These are phyloP conservation scores for Lipophrys pholis DNA, from an alignment of 2,113 vertebrate species.

Conservation along the genomic window DNA sequence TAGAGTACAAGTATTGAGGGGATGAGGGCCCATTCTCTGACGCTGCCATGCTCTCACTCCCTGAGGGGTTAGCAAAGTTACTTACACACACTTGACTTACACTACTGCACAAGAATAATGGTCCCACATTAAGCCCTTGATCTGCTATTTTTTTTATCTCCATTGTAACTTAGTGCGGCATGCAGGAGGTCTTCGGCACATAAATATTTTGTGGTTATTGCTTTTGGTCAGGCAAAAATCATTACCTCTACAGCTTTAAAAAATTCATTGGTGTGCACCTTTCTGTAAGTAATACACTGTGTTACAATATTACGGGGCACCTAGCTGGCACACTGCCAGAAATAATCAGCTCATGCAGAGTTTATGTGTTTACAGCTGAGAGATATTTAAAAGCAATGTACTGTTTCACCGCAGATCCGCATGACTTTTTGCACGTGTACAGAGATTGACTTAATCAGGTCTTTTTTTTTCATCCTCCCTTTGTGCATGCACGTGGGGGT, in stretches of 20 bases:
- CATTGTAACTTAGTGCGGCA: constrained; percentile 39
- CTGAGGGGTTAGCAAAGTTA: constrained; percentile 60
- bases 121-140: constrained; percentile 65
- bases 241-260: constrained; percentile 38
- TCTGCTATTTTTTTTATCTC: constrained; percentile 43
- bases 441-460: neutral
- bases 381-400: constrained; percentile 50
- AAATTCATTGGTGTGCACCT: constrained; percentile 53
- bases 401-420: constrained; percentile 38
- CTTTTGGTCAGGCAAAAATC: constrained; percentile 47
- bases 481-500: constrained; percentile 11
- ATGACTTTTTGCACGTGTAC: neutral
- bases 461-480: neutral
- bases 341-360: constrained; percentile 44
- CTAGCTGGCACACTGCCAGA: constrained; percentile 48
- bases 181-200: constrained; percentile 36
- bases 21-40: constrained; percentile 41
- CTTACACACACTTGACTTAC: constrained; percentile 73
- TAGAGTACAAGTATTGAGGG: constrained; percentile 56
- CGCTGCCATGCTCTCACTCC: constrained; percentile 39
- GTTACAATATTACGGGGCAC: constrained; percentile 41
- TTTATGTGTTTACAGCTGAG: constrained; percentile 51
- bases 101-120: constrained; percentile 64
- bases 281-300: constrained; percentile 48
- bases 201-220: constrained; percentile 59